Conservation (phyloP, 2,113 vertebrate species). For the Elaphurus davidianus region DNA sequence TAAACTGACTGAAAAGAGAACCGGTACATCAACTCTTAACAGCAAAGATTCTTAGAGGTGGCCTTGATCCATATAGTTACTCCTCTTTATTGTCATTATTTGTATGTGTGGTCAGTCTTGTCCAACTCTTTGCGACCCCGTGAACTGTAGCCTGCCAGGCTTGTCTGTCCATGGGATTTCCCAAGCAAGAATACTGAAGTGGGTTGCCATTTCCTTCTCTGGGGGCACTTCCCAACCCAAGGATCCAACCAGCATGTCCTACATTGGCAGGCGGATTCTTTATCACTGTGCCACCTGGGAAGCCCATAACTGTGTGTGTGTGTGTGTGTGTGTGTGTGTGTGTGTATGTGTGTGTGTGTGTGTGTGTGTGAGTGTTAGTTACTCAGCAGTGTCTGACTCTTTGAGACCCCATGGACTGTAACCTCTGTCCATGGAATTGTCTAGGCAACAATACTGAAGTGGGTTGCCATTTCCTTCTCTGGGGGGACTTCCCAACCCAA, state of each 20-base stretch:
- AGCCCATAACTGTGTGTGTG: not conserved
- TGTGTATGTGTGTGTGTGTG: no score
- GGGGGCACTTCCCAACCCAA: not conserved
- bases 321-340: no score
- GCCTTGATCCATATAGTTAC: not conserved
- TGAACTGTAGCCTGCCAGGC: no score
- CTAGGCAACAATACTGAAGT: not conserved
- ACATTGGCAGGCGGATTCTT: not conserved
- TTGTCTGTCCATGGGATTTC: no score
- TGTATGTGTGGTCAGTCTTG: not conserved
- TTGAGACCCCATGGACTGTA: not conserved
- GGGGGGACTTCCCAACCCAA: not conserved
- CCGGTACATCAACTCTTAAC: not conserved
- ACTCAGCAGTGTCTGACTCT: no score
- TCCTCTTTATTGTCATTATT: not conserved
- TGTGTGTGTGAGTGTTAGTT: no score
- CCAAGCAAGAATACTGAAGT: no score
- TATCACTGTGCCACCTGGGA: not conserved
- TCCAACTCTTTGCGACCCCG: not conserved
- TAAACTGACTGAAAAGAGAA: not conserved
- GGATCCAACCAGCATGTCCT: not conserved
- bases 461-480: not conserved
- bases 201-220: not conserved
- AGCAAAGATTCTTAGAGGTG: not conserved
- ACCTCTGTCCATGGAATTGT: not conserved